phyloP scores from a whole-genome alignment of 2,113 vertebrate genomes.

The Bufo gargarizans region DNA sequence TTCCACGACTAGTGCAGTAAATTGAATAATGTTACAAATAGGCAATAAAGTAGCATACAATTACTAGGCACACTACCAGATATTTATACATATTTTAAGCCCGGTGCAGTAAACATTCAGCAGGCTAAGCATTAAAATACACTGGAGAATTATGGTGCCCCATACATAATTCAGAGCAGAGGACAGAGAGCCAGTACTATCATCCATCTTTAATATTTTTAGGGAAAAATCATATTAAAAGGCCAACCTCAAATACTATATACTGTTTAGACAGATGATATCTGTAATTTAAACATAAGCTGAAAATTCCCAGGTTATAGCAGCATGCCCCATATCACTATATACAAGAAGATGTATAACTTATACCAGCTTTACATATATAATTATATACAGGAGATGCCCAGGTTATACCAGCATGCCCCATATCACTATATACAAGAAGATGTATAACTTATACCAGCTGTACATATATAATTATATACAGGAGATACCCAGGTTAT shows the following conservation, averaged over 20 bases:
- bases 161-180: constrained; percentile 7
- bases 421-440: neutral
- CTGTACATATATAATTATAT: neutral
- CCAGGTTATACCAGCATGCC: neutral
- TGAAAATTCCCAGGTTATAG: neutral
- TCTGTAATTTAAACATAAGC: neutral
- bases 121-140: neutral
- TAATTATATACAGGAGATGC: no score
- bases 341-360: neutral
- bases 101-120: neutral
- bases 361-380: neutral
- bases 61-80: neutral
- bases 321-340: neutral
- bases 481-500: neutral
- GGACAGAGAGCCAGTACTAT: neutral
- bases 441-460: neutral
- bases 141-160: constrained; percentile 1
- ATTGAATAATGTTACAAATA: neutral
- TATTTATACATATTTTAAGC: constrained; percentile 18
- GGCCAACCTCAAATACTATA: neutral
- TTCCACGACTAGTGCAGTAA: neutral
- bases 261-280: neutral
- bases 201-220: neutral
- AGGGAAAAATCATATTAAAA: neutral
- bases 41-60: neutral